Evolutionary conservation across 2,797 vertebrate genomes (phyloP).

Genomic region (Halcyon badia): DNA sequence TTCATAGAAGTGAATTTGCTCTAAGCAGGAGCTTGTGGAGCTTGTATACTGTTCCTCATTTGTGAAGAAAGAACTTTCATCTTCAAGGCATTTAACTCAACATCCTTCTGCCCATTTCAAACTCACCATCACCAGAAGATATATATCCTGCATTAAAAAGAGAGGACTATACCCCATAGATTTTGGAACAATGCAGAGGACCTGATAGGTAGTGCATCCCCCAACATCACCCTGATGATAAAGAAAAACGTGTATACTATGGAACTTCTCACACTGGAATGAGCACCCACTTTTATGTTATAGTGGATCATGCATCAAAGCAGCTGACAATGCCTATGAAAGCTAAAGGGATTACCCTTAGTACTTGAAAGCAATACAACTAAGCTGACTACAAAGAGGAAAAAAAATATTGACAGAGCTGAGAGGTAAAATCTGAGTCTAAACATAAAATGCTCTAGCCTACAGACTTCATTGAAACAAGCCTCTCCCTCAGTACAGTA

Average conservation of each 20-base stretch:
- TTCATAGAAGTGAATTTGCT: not conserved
- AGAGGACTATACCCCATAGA: not conserved
- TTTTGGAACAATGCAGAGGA: conserved; percentile 15
- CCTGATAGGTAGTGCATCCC: not conserved
- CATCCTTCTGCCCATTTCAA: not conserved
- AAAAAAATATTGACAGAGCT: not conserved
- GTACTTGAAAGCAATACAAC: conserved; percentile 56
- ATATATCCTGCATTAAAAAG: not conserved
- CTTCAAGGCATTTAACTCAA: not conserved
- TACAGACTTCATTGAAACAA: conserved; percentile 47
- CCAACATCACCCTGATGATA: not conserved
- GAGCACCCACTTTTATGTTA: not conserved
- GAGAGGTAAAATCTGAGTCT: conserved; percentile 46
- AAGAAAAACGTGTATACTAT: not conserved
- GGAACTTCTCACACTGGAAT: not conserved
- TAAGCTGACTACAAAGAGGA: conserved; percentile 25
- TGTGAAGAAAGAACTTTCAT: not conserved
- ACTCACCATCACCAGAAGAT: not conserved
- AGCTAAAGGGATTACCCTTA: conserved; percentile 47
- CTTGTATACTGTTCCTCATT: not conserved
- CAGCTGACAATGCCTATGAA: conserved; percentile 50
- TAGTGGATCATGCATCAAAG: conserved; percentile 49
- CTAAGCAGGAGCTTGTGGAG: not conserved
- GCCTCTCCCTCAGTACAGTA: conserved; percentile 21
- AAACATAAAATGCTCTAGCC: conserved; percentile 46